Evolutionary conservation across 1,140 invertebrate species (phyloP), one percentile per base, ranked within the genome.

Genomic region (Pectinophora gossypiella): DNA sequence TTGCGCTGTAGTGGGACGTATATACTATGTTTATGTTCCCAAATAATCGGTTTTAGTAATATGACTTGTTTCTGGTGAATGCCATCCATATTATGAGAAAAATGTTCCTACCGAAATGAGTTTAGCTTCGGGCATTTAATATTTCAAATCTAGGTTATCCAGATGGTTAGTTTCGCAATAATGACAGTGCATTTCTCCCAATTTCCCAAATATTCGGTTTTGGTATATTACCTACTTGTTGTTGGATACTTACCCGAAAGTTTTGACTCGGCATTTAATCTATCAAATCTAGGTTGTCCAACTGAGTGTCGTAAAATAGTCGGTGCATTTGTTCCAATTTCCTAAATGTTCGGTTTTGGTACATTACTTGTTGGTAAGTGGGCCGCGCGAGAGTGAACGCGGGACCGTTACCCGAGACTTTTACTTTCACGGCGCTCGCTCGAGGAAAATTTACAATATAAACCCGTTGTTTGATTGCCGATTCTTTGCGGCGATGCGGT

Each of bases 361-460:
- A 32, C 27, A 32, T 32, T 32, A 32, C 36, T 40, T 43, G 45
- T 16, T 36, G 20, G 38, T 53, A 72, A 66, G 66, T 69, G 60
- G 61, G 69, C 54, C 61, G 59, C 48, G 49, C 64, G 72, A 69
- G 70, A 69, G 60, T 67, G 70, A 75, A 58, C 58, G 57, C 57
- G 61, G 66, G 63, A 75, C 68, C 58, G 69, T 75, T 72, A 72
- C 44, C 53, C 49, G 54, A 51, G 61, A 72, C 69, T 75, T 75
- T 75, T 75, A 72, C 68, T 75, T 72, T 74, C 16, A 7, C 36
- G 36, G 36, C 10, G 13, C 10, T n/a, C 27, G 27, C 27, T 32
- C 1, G 2, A 32, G 27, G 27, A 32, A 32, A 32, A 32, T 32
- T 32, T 32, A n/a, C n/a, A 32, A 32, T 32, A n/a, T 32, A 32